phyloP scores from a whole-genome alignment of 2,888 invertebrate genomes.

The Acronicta leporina region DNA sequence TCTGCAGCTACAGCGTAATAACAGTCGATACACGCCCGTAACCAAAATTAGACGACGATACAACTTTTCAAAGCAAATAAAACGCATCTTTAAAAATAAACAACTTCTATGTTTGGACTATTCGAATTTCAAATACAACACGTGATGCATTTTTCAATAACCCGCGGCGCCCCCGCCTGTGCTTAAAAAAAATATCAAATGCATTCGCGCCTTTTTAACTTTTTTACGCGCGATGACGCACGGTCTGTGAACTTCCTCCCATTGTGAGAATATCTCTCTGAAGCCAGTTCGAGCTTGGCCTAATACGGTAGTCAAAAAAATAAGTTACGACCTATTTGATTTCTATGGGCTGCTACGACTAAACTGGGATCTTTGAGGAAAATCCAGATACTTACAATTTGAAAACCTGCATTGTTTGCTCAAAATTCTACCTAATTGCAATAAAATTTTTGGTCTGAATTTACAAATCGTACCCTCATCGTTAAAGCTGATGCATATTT shows the following conservation, averaged over 20 bases:
- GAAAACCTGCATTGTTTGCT: neutral
- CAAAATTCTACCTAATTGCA: no score
- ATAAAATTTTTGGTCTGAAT: neutral
- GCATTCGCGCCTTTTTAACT: conserved; percentile 64
- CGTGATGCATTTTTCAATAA: conserved; percentile 57
- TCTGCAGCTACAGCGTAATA: conserved; percentile 15
- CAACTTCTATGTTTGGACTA: conserved; percentile 45
- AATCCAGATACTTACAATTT: neutral
- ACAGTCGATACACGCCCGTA: conserved; percentile 17
- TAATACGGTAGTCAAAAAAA: conserved; percentile 59
- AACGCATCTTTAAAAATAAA: conserved; percentile 52
- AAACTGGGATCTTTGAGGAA: conserved; percentile 34
- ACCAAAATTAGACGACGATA: conserved; percentile 27
- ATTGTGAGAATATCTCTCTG: conserved; percentile 80
- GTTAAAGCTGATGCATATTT: conserved; percentile 3
- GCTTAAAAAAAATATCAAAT: conserved; percentile 69
- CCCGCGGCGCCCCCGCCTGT: conserved; percentile 47
- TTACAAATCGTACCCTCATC: conserved; percentile 6
- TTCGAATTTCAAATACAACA: conserved; percentile 59
- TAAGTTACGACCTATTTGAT: conserved; percentile 48
- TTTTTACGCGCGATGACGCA: conserved; percentile 80
- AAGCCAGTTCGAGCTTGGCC: conserved; percentile 49
- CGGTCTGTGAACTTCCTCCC: conserved; percentile 86
- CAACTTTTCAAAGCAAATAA: conserved; percentile 32
- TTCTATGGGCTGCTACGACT: conserved; percentile 13